Base-by-base conservation (phyloP, 2,888 invertebrate genomes). In the Drosophila peninsularis region DNA sequence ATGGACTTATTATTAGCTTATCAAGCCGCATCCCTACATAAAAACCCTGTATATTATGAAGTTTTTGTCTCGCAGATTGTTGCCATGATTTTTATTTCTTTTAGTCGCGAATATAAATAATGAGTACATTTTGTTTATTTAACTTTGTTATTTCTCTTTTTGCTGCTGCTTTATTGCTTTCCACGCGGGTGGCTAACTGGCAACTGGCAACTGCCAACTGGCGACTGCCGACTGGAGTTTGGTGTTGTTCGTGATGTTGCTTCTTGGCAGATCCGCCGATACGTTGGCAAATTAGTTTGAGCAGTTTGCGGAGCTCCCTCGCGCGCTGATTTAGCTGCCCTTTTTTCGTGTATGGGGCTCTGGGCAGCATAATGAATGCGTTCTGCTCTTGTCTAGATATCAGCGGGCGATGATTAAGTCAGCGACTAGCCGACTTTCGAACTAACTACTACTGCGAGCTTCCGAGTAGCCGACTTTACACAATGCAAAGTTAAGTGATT, bases 41-140 rank as follows among this genome's bases (percentile, higher is more conserved):
- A 49, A 24, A 37, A 61, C 83, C 87, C 87, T 84, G 84, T 86
- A 66, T 61, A 56, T 24, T 32, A 44, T 54, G 41, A 74, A 79
- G 60, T 77, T 79, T 47, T 52, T 64, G 63, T 75, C 63, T 61
- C 57, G 36, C 88, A 82, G 71, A 70, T 84, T 77, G 80, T 78
- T 85, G 69, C 69, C 62, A 62, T 77, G 63, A 74, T 77, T 72
- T 57, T 85, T 77, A 68, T 70, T 77, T 68, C 56, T 72, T 53
- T 75, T 64, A 62, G 58, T 75, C 53, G 85, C 88, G 74, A 71
- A 80, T 80, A 84, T 89, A 86, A 89, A 89, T 86, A 86, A 86
- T 87, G 89, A 87, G 84, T 64, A 81, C 75, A 84, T 84, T 89
- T 87, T 89, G 87, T 88, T 82, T 88, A 85, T 76, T 87, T 80